phyloP scores from a whole-genome alignment of 2,888 invertebrate species.

The Aethes cnicana region DNA sequence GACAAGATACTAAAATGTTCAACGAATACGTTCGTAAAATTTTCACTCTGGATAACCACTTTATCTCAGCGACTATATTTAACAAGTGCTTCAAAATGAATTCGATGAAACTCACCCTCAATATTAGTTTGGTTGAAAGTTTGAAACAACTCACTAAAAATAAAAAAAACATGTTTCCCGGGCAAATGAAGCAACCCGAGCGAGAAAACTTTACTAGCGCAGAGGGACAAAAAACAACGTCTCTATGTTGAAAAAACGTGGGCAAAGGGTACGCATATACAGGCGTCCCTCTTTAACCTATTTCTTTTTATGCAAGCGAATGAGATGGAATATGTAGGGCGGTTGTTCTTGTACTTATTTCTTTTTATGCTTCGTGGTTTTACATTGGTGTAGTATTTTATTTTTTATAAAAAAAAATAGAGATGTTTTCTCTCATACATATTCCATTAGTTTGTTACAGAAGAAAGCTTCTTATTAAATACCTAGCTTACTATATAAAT shows the following conservation, averaged over 20 bases:
- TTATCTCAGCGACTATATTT: too few relatives aligned
- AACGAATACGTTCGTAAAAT: too few relatives aligned
- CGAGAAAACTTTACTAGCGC: constrained; percentile 37
- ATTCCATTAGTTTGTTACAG: too few relatives aligned
- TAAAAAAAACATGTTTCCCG: background rate
- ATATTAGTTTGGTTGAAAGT: too few relatives aligned
- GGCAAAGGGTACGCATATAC: constrained; percentile 53
- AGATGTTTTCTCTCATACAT: too few relatives aligned
- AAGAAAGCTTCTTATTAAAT: too few relatives aligned
- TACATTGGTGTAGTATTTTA: background rate
- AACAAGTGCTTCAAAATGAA: too few relatives aligned
- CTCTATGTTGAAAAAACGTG: constrained; percentile 51
- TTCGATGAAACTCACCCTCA: too few relatives aligned
- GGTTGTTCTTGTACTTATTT: constrained; percentile 30
- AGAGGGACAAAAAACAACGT: constrained; percentile 45
- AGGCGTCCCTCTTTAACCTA: constrained; percentile 39
- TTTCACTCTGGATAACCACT: too few relatives aligned
- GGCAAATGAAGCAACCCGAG: constrained; percentile 33
- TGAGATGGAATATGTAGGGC: constrained; percentile 37
- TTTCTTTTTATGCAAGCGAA: constrained; percentile 28
- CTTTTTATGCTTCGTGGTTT: background rate
- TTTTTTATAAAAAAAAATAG: too few relatives aligned
- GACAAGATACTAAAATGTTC: too few relatives aligned
- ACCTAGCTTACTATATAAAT: too few relatives aligned
- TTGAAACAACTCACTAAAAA: background rate